Evolutionary conservation across 2,113 vertebrate genomes (phyloP), one percentile per base, ranked within the genome.

Genomic region (Larimichthys polyactis): DNA sequence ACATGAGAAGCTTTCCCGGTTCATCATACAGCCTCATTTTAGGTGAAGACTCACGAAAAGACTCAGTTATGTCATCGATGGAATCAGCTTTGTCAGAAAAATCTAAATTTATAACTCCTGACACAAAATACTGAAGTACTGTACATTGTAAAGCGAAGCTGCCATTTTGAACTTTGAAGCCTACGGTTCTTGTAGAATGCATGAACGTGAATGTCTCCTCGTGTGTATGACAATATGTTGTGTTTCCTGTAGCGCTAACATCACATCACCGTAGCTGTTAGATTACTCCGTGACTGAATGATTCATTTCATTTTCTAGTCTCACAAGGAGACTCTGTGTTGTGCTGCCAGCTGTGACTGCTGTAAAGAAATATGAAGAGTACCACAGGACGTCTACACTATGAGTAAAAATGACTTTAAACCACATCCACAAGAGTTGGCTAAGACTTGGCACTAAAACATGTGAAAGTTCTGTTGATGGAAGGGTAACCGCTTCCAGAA

Each of bases 161-260:
- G 87, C 81, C 88, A 64, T 74, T 75, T 85, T 84, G 19, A 77
- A 77, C 59, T 58, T 75, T 71, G 63, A 60, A 44, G n/a, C 48
- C 57, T 20, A 16, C 24, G 3, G 11, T 67, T 79, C n/a, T 71
- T 75, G 80, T 57, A 78, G 82, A 83, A 90, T 83, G 93, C 89
- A 94, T 90, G 91, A 90, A 87, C 84, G 65, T 80, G 75, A 83
- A 81, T 74, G 77, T 83, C 51, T 81, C 36, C 32, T 29, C 8
- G 48, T 70, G 73, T 72, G 81, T 81, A 55, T 71, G 78, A 82
- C 75, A 24, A 79, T 76, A 32, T 44, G 16, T 67, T n/a, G 20
- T 49, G 58, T 73, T 84, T 49, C 62, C 46, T 48, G 29, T 81
- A 72, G 81, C 63, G 63, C 55, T 29, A 59, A 67, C 5, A 11